Conservation (phyloP, 2,888 invertebrate genomes). For the Dicranocentrus wangi region DNA sequence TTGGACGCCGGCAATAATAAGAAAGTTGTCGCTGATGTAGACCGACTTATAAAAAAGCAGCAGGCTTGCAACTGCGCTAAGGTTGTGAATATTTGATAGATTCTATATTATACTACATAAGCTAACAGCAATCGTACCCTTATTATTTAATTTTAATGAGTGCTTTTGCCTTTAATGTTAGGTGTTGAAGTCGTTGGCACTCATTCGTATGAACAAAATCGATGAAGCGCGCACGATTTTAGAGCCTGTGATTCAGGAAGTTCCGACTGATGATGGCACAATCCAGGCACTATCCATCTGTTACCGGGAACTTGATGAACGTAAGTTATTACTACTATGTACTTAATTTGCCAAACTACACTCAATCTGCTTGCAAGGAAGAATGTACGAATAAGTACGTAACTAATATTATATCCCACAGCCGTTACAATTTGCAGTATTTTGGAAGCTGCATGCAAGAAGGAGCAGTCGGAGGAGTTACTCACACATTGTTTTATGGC, state of each 20-base stretch:
- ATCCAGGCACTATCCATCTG: conserved; percentile 96
- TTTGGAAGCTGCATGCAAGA: conserved; percentile 91
- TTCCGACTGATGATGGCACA: conserved; percentile 92
- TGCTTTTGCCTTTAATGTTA: conserved; percentile 68
- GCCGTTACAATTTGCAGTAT: conserved; percentile 91
- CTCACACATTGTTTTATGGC: conserved; percentile 96
- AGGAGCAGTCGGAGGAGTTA: conserved; percentile 90
- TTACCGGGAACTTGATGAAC: conserved; percentile 91
- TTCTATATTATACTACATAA: neutral
- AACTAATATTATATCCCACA: conserved; percentile 76
- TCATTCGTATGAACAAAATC: conserved; percentile 89
- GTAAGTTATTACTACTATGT: conserved; percentile 79
- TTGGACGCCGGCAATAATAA: conserved; percentile 96
- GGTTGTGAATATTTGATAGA: conserved; percentile 73
- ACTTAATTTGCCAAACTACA: neutral
- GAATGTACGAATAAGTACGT: no score
- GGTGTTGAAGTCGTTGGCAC: conserved; percentile 92
- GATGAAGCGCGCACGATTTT: conserved; percentile 86
- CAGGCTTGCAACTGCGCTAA: conserved; percentile 91
- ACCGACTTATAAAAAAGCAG: conserved; percentile 95
- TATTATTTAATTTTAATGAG: neutral
- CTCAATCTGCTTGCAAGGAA: neutral
- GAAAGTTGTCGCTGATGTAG: conserved; percentile 96
- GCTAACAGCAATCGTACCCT: neutral
- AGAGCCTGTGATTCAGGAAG: conserved; percentile 82